A percentile compares a stretch with the other conserved stretches of the same genome.
phyloP scores from a whole-genome alignment of 2,113 vertebrate genomes.

The Hippoglossus stenolepis region DNA sequence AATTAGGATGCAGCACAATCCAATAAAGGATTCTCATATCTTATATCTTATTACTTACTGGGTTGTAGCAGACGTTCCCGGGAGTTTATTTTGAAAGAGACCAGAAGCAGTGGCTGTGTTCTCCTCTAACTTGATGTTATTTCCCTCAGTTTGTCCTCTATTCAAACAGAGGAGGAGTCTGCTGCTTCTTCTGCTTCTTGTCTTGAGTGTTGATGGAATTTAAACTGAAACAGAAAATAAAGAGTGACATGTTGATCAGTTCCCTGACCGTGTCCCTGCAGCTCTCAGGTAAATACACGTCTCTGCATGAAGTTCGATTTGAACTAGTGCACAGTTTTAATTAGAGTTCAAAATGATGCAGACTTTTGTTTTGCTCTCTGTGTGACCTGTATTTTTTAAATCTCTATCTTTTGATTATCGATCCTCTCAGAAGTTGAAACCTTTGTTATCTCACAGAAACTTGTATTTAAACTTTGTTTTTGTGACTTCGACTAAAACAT shows the following conservation, averaged over 20 bases:
- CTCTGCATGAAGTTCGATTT: background rate
- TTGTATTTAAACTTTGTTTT: background rate
- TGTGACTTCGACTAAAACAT: background rate
- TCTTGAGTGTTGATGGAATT: background rate
- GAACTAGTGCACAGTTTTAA: too few species aligned
- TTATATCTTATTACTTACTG: background rate
- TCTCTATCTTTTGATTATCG: background rate
- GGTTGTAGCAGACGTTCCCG: background rate
- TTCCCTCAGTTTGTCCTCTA: background rate
- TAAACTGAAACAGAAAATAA: slow-evolving; percentile 17
- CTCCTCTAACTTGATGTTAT: background rate
- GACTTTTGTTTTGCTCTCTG: too few species aligned
- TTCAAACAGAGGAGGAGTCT: slow-evolving; percentile 32
- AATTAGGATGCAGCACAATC: too few species aligned
- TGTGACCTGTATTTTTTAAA: background rate
- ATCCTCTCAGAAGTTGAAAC: background rate
- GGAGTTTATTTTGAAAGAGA: slow-evolving; percentile 26
- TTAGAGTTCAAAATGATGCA: too few species aligned
- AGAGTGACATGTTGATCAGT: background rate
- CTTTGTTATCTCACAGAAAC: background rate
- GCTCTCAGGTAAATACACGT: slow-evolving; percentile 42
- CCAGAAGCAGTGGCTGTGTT: background rate
- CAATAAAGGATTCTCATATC: too few species aligned
- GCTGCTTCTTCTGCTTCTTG: slow-evolving; percentile 34
- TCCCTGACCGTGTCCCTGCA: background rate